Evolutionary conservation across 37 sponge, comb jelly and placozoan genomes (phyloP), one percentile per base, ranked within the genome.

Genomic region (Aplysina aerophoba): DNA sequence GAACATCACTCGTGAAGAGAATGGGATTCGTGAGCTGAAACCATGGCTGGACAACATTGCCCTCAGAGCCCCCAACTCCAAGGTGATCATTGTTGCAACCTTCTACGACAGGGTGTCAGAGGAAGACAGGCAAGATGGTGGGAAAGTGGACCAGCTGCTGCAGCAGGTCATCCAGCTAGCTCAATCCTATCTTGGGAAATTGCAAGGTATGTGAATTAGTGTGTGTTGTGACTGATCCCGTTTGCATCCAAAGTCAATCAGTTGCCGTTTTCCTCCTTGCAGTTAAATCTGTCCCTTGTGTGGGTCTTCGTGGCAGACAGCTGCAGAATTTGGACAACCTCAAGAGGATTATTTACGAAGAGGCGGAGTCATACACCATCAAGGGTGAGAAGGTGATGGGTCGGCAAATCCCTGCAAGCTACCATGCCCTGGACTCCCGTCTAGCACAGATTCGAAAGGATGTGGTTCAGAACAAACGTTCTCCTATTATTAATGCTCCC

Each of bases 41-140:
- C 88, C 90, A 11, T 97, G 97, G 97, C 89, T 97, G 21, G 93
- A 93, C 69, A 97, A 95, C 81, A 95, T 97, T 40, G 89, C 92
- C 25, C 80, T 93, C 21, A 53, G 95, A 74, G 98, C 98, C 6
- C 91, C 93, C n/a, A 64, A 84, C 38, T 95, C 95, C 35, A 84
- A 84, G 28, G 90, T 95, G 41, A 83, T 97, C 63, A 95, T 97
- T 37, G 89, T 97, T 8, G 98, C 91, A 25, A 97, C 98, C 21
- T 87, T 88, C 72, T 82, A 89, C 33, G 98, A 97, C 85, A 88
- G 91, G 50, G 89, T 97, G 0, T 19, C 81, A 4, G 93, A 92
- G 3, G 81, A 59, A n/a, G 86, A 90, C 54, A 81, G 88, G 31
- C 8, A n/a, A 67, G 41, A 39, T 15, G 65, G 41, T 36, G 89